phyloP scores from a whole-genome alignment of 2,888 invertebrate species.

The Drosophila bunnanda region DNA sequence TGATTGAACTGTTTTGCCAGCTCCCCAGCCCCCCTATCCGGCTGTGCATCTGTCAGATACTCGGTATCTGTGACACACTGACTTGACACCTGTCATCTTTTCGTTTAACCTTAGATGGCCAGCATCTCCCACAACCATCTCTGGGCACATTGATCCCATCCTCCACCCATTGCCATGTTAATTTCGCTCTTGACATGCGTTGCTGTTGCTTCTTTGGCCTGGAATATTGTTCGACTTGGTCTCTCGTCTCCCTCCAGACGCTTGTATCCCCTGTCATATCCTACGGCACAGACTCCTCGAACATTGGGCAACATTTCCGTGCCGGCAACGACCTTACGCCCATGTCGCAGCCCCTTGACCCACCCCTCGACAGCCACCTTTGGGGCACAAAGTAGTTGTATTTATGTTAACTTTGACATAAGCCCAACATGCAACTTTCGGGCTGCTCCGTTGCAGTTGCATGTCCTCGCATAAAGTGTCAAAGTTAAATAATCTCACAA shows the following conservation, averaged over 20 bases:
- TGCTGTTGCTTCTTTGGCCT: constrained; percentile 17
- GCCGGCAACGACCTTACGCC: constrained; percentile 42
- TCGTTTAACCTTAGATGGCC: constrained; percentile 61
- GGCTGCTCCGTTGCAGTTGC: constrained; percentile 56
- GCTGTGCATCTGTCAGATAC: constrained; percentile 45
- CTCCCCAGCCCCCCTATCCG: neutral
- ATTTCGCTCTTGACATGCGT: constrained; percentile 55
- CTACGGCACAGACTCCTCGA: constrained; percentile 30
- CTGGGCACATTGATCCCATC: too few relatives aligned
- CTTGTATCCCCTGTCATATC: constrained; percentile 35
- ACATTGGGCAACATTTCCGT: constrained; percentile 1
- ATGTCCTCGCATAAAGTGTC: constrained; percentile 72
- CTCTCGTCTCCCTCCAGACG: constrained; percentile 19
- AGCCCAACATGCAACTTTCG: constrained; percentile 74
- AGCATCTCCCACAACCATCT: neutral
- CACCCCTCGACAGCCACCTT: constrained; percentile 24
- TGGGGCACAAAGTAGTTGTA: constrained; percentile 73
- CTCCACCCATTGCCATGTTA: constrained; percentile 47
- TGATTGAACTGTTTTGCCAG: constrained; percentile 22
- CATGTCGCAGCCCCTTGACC: constrained; percentile 49
- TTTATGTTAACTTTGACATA: constrained; percentile 80
- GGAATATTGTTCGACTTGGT: constrained; percentile 32
- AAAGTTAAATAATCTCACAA: constrained; percentile 69
- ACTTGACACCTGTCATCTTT: constrained; percentile 82
- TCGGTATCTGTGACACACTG: constrained; percentile 50